A percentile compares a stretch with the other conserved stretches of the same genome.
phyloP scores from a whole-genome alignment of 2,113 vertebrate species.

The Pao palembangensis region DNA sequence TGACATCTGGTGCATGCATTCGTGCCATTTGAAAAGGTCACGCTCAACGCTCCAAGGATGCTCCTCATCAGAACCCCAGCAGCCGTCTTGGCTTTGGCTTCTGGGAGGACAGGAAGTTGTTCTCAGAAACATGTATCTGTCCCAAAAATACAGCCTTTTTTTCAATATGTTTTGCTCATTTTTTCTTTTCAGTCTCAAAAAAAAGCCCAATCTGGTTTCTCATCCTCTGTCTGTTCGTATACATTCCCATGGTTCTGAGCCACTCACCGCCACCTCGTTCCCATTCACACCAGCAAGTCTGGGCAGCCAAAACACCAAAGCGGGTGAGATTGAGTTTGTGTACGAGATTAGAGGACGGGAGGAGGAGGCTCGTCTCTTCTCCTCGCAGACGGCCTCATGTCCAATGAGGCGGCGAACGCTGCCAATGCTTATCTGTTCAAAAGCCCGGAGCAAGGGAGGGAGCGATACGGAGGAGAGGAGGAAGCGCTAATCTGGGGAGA shows the following conservation, averaged over 20 bases:
- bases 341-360: constrained; percentile 21
- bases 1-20: constrained; percentile 25
- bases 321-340: background rate
- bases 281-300: background rate
- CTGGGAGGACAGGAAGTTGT: too few species aligned
- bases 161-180: too few species aligned
- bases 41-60: constrained; percentile 11
- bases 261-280: too few species aligned
- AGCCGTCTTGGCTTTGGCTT: too few species aligned
- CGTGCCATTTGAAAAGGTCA: constrained; percentile 42
- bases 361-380: constrained; percentile 10
- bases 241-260: too few species aligned
- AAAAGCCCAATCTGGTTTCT: too few species aligned
- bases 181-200: too few species aligned
- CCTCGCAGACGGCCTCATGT: constrained; percentile 41
- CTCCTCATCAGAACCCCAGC: too few species aligned
- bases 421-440: constrained; percentile 63
- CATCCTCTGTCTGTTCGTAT: background rate
- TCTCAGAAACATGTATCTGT: background rate
- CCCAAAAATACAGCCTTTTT: background rate
- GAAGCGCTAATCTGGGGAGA: constrained; percentile 60
- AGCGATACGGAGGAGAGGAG: constrained; percentile 27
- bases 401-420: constrained; percentile 51
- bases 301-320: constrained; percentile 5
- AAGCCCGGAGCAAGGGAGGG: constrained; percentile 48